A percentile compares a stretch with the other conserved stretches of the same genome.
These are phyloP conservation scores for Macrotrachela quadricornifera DNA, from an alignment of 1,140 invertebrate species.

Conservation along the genomic window DNA sequence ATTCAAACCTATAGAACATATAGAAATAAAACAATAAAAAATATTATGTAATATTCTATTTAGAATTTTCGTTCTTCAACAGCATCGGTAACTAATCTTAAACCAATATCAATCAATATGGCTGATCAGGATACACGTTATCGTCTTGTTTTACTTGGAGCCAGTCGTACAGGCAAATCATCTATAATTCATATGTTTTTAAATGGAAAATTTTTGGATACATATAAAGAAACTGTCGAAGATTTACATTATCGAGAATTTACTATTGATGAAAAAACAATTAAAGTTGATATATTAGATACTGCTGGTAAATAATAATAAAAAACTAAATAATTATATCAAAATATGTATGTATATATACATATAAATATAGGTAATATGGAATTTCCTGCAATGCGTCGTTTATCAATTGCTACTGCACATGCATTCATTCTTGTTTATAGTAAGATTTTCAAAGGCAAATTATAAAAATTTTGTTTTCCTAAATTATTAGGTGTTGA, in stretches of 20 bases:
- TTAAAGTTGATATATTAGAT: slow-evolving; percentile 56
- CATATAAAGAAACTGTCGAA: slow-evolving; percentile 66
- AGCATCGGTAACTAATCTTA: not conserved
- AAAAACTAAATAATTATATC: slow-evolving; percentile 17
- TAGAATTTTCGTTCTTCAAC: no score
- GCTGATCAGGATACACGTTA: slow-evolving; percentile 44
- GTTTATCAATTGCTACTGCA: slow-evolving; percentile 63
- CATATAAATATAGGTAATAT: slow-evolving; percentile 10
- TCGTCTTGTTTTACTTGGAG: slow-evolving; percentile 57
- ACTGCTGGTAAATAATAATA: slow-evolving; percentile 44
- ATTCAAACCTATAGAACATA: no score
- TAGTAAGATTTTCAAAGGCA: slow-evolving; percentile 21
- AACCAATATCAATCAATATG: not conserved
- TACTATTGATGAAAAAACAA: slow-evolving; percentile 35
- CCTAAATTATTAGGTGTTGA: slow-evolving; percentile 16
- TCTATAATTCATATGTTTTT: slow-evolving; percentile 62
- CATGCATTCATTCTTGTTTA: slow-evolving; percentile 73
- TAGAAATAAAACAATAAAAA: no score
- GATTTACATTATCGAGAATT: slow-evolving; percentile 68
- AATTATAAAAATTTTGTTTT: no score
- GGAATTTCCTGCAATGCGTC: slow-evolving; percentile 21
- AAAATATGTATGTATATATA: no score
- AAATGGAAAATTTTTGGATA: slow-evolving; percentile 57
- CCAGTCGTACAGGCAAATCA: slow-evolving; percentile 61
- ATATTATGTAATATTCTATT: no score